phyloP scores from a whole-genome alignment of 2,888 invertebrate species.

The Leuctra nigra region DNA sequence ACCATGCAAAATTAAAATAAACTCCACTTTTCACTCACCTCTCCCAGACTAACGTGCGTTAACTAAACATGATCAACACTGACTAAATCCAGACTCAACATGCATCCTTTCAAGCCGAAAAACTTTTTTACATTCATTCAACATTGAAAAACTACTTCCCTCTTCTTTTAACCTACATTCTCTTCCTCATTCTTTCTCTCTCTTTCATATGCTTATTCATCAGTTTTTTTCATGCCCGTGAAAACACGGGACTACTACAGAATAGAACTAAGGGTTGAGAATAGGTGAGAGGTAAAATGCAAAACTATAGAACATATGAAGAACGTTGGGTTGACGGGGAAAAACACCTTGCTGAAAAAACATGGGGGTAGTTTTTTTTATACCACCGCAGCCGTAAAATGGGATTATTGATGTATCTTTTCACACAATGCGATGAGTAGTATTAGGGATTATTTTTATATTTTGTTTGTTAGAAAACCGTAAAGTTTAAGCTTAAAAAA shows the following conservation, averaged over 20 bases:
- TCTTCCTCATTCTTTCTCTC: constrained; percentile 12
- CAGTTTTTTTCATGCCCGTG: constrained; percentile 15
- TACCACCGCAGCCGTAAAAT: not conserved
- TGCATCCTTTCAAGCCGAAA: constrained; percentile 20
- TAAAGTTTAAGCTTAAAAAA: too few species aligned
- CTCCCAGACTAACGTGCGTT: constrained; percentile 20
- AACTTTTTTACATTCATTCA: constrained; percentile 21
- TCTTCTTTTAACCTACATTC: constrained; percentile 1
- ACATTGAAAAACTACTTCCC: constrained; percentile 9
- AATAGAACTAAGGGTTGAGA: not conserved
- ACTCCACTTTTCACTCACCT: not conserved
- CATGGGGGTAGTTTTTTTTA: constrained; percentile 6
- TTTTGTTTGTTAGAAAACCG: too few species aligned
- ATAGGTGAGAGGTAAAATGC: constrained; percentile 9
- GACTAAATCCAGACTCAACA: constrained; percentile 18
- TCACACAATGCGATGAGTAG: too few species aligned
- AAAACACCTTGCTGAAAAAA: constrained; percentile 15
- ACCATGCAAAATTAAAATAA: not conserved
- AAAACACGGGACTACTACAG: constrained; percentile 17
- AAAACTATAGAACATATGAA: not conserved
- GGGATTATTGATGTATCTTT: constrained; percentile 9
- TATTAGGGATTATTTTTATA: too few species aligned
- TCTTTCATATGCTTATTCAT: constrained; percentile 22
- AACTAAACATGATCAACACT: constrained; percentile 14
- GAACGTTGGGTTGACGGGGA: not conserved